These are phyloP conservation scores for Parnassius apollo DNA, from an alignment of 2,888 invertebrate genomes.

Conservation along the genomic window DNA sequence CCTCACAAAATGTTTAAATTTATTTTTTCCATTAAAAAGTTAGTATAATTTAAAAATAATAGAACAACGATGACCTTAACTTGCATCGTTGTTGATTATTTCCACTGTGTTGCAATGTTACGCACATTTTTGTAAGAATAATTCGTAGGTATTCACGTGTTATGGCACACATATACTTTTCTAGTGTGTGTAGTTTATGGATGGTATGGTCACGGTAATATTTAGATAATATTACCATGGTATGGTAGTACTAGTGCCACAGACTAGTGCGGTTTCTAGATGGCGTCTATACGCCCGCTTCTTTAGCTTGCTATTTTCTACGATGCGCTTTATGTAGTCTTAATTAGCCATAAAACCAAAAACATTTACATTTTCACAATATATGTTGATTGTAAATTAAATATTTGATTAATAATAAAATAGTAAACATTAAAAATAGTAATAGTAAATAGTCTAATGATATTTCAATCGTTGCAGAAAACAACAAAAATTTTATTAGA, in stretches of 20 bases:
- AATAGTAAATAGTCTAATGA: too few species aligned
- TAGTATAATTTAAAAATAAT: constrained; percentile 38
- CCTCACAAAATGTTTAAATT: constrained; percentile 31
- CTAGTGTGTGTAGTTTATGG: constrained; percentile 25
- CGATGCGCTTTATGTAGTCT: constrained; percentile 37
- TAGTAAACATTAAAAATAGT: too few species aligned
- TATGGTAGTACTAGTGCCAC: too few species aligned
- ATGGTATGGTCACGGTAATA: constrained; percentile 29
- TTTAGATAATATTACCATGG: too few species aligned
- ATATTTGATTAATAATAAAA: too few species aligned
- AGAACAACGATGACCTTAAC: constrained; percentile 57
- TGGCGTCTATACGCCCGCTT: constrained; percentile 38
- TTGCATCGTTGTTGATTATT: constrained; percentile 61
- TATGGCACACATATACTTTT: constrained; percentile 28
- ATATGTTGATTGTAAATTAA: too few species aligned
- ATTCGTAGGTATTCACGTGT: constrained; percentile 29
- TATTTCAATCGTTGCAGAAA: too few species aligned
- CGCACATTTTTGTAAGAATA: constrained; percentile 45
- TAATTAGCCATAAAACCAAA: background rate
- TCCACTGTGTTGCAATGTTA: constrained; percentile 63
- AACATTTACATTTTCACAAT: too few species aligned
- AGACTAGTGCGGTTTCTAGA: constrained; percentile 23
- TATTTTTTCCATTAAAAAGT: constrained; percentile 39
- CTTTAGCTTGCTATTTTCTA: constrained; percentile 32
- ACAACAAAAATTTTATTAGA: too few species aligned